Evolutionary conservation across 64 coral and sea anemone genomes (phyloP).

Genomic region (Astreopora myriophthalma): DNA sequence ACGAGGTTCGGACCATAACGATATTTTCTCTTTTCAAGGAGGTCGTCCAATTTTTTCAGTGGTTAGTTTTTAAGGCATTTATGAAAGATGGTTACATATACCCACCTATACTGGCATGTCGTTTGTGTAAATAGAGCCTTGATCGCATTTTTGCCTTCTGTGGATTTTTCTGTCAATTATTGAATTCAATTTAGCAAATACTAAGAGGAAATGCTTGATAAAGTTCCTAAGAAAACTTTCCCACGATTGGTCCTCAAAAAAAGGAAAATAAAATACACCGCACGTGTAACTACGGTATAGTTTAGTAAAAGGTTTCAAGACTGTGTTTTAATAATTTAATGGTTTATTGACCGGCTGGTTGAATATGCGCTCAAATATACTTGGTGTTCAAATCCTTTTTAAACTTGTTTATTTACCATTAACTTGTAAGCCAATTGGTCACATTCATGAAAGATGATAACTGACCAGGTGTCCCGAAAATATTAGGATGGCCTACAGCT

Average conservation of each 20-base stretch:
- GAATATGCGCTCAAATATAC: not conserved
- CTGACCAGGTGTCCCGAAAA: no score
- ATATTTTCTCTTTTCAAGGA: not conserved
- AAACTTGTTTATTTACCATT: not conserved
- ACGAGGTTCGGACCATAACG: not conserved
- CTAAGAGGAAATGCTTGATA: not conserved
- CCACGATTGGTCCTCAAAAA: not conserved
- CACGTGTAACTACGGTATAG: not conserved
- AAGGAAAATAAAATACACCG: not conserved
- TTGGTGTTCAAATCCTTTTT: not conserved
- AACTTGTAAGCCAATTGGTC: not conserved
- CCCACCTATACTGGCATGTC: not conserved
- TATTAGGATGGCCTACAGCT: no score
- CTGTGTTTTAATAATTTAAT: not conserved
- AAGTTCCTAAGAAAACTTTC: not conserved
- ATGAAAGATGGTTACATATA: no score
- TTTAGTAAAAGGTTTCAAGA: not conserved
- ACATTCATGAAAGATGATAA: no score
- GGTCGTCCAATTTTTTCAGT: no score
- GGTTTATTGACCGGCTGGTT: not conserved
- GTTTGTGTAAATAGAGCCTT: not conserved
- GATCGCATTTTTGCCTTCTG: not conserved
- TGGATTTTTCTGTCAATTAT: not conserved
- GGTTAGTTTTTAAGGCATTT: no score
- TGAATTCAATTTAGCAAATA: not conserved